Evolutionary conservation across 2,888 invertebrate species (phyloP).

Genomic region (Acleris sparsana): DNA sequence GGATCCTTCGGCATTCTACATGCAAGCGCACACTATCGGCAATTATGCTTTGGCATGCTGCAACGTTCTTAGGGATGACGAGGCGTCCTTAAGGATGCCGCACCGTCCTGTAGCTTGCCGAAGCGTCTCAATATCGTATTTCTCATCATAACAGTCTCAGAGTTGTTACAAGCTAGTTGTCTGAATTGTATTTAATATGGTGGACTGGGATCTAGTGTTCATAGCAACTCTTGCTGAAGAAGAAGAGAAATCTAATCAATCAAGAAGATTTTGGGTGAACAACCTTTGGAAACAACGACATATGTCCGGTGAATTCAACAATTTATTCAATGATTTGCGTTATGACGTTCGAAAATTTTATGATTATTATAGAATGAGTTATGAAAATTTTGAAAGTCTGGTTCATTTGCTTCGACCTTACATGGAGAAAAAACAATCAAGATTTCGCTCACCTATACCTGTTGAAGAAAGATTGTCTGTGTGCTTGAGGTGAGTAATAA

Average conservation of each 20-base stretch:
- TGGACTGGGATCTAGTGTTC: conserved; percentile 40
- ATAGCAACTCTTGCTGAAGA: conserved; percentile 40
- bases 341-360: conserved; percentile 6
- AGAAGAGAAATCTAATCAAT: conserved; percentile 40
- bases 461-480: conserved; percentile 41
- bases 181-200: conserved; percentile 25
- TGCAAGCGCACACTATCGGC: neutral
- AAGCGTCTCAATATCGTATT: conserved; percentile 40
- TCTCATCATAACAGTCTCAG: conserved; percentile 38
- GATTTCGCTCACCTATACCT: conserved; percentile 40
- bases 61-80: conserved; percentile 2
- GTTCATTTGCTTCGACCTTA: conserved; percentile 32
- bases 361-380: too few relatives aligned
- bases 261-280: conserved; percentile 41
- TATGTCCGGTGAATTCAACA: conserved; percentile 38
- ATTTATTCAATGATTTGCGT: conserved; percentile 39
- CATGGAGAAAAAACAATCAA: conserved; percentile 17
- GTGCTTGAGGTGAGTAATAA: conserved; percentile 26
- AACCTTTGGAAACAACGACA: conserved; percentile 39
- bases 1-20: too few relatives aligned
- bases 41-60: conserved; percentile 4
- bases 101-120: conserved; percentile 37
- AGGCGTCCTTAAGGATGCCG: conserved; percentile 1
- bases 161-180: conserved; percentile 31
- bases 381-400: too few relatives aligned